Base-by-base conservation (phyloP, 2,888 invertebrate genomes). In the Automeris io region DNA sequence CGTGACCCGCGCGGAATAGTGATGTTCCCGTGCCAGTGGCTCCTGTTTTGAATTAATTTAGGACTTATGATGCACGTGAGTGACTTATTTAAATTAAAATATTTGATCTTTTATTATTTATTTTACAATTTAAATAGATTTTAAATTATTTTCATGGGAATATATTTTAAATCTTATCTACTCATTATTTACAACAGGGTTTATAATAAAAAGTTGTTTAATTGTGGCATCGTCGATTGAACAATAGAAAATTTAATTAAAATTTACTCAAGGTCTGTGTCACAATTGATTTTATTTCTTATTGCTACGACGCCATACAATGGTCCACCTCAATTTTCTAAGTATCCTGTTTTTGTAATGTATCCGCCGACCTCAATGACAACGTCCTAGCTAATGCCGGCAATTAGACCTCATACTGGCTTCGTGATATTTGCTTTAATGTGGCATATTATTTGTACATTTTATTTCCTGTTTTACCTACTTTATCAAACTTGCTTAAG, bases 51-150 rank as follows among this genome's bases (percentile, higher is more conserved):
- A 48, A 46, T 52, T 44, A 49, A 54, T 47, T 54, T 59, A 61
- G 68, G 61, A 70, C 69, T 64, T 66, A 82, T 78, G 74, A 85
- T 85, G 85, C 83, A 85, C 71, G 85, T 83, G 56, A 85, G 85
- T 82, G 60, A 43, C 36, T 36, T 19, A 19, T 25, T n/a, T n/a
- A n/a, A n/a, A n/a, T n/a, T n/a, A n/a, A n/a, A n/a, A n/a, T n/a
- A n/a, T n/a, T n/a, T 29, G 16, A 16, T 29, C 8, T 8, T 29
- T 13, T 2, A 6, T 26, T 5, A 5, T 12, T 26, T 12, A 26
- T 4, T 11, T 24, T 11, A 4, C 11, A 1, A 11, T 3, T 24
- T 11, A 26, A 12, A 2, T 7, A 13, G 2, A 26, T 11, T 1
- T 2, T 3, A 16, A 9, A 26, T 26, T 26, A 13, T 13, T 3